Conservation (phyloP, 2,888 invertebrate genomes). For the Metallyticus violacea region DNA sequence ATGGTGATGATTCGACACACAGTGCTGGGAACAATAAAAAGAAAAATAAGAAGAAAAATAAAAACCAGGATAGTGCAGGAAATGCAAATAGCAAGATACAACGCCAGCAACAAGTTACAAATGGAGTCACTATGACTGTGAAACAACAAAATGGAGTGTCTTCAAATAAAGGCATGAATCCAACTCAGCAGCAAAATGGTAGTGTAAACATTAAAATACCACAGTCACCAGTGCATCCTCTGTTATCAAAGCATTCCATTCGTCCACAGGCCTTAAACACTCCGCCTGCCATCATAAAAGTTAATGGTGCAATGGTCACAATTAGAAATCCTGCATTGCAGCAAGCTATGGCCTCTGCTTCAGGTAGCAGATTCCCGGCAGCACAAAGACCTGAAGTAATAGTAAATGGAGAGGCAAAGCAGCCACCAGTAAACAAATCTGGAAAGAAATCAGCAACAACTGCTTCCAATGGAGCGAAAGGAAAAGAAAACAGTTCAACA, state of each 20-base stretch:
- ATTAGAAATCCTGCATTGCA: conserved; percentile 72
- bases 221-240: not conserved
- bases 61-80: conserved; percentile 38
- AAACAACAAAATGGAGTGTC: conserved; percentile 9
- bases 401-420: conserved; percentile 40
- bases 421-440: conserved; percentile 38
- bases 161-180: not conserved
- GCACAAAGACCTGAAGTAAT: conserved; percentile 40
- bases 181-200: conserved; percentile 14
- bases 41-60: conserved; percentile 48
- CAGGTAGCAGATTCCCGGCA: conserved; percentile 43
- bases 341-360: conserved; percentile 44
- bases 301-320: conserved; percentile 75
- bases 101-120: conserved; percentile 11
- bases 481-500: conserved; percentile 29
- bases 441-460: conserved; percentile 45
- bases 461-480: conserved; percentile 39
- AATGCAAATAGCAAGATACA: conserved; percentile 20
- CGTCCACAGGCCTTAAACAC: not conserved
- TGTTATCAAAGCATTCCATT: not conserved
- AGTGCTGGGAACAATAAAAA: conserved; percentile 57
- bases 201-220: not conserved
- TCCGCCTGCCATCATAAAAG: conserved; percentile 61
- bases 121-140: not conserved
- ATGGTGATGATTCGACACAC: conserved; percentile 31